Base-by-base conservation (phyloP, 2,113 vertebrate species). In the Sylvia atricapilla region DNA sequence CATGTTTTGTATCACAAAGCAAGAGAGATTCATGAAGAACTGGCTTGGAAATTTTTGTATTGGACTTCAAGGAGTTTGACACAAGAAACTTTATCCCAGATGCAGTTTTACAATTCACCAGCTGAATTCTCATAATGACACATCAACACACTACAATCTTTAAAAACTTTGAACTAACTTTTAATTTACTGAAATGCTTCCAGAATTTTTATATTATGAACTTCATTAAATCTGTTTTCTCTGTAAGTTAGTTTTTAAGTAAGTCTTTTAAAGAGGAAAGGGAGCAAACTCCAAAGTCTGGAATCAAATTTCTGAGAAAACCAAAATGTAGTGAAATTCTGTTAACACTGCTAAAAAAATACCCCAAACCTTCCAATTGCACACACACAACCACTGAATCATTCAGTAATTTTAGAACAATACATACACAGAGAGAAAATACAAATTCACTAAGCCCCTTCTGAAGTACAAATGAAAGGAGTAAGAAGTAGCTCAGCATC, bases 161-260 rank as follows among this genome's bases (percentile, higher is more conserved):
- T 22, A 70, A 80, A 96, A 93, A 43, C 25, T 66, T 95, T 83
- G 25, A 92, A 72, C 82, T 86, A 96, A 35, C 13, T 63, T 95
- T 82, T 67, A 73, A 94, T 81, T 95, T 92, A 92, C n/a, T 73
- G 55, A 77, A 76, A 79, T 21, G 52, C 75, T 82, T 93, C 59
- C 53, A 64, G 68, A 93, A 94, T 83, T 95, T 94, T 91, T 92
- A 90, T 92, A 86, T 64, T 92, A 90, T 94, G 85, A 91, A 79
- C 30, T 80, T 80, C 19, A 76, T 60, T 15, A 90, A 91, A 72
- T 93, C 46, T 88, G 75, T 68, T 94, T 95, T 80, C 52, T 79
- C 50, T 53, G 39, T 50, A 82, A 58, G 44, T 9, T 58, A 13
- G 46, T 68, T 89, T 88, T 92, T 86, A 33, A 22, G 13, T 64